Evolutionary conservation across 2,797 vertebrate species (phyloP).

Genomic region (Thunnus albacares): DNA sequence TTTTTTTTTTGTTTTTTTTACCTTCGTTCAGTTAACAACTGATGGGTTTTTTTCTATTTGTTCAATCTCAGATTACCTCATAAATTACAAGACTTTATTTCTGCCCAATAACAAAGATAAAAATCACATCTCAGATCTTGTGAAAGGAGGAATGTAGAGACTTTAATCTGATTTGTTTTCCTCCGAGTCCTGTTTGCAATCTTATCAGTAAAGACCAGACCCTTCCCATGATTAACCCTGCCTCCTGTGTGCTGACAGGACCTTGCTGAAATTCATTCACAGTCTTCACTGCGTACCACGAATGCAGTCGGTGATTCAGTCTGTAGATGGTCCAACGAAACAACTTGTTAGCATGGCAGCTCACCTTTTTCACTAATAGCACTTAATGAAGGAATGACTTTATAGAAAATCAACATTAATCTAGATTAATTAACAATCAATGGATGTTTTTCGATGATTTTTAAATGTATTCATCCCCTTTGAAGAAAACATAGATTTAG

Average conservation of each 20-base stretch:
- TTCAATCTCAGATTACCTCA: slow-evolving; percentile 21
- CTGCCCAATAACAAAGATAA: slow-evolving; percentile 31
- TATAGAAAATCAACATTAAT: slow-evolving; percentile 13
- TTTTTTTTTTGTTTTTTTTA: not conserved
- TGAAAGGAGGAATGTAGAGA: slow-evolving; percentile 42
- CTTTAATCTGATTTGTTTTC: slow-evolving; percentile 51
- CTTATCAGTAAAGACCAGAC: slow-evolving; percentile 75
- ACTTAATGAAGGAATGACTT: slow-evolving; percentile 17
- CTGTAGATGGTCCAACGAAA: slow-evolving; percentile 2
- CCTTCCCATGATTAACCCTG: slow-evolving; percentile 54
- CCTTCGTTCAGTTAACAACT: not conserved
- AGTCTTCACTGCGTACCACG: slow-evolving; percentile 10
- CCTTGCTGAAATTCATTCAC: slow-evolving; percentile 47
- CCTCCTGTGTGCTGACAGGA: slow-evolving; percentile 48
- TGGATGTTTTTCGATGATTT: not conserved
- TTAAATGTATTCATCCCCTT: not conserved
- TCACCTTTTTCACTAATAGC: slow-evolving; percentile 14
- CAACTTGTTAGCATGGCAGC: slow-evolving; percentile 18
- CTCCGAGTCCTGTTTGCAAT: slow-evolving; percentile 39
- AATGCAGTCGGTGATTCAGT: slow-evolving; percentile 29
- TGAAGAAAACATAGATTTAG: not conserved
- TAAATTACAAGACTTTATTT: slow-evolving; percentile 33
- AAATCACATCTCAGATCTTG: slow-evolving; percentile 42
- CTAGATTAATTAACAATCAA: not conserved
- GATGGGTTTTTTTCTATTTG: slow-evolving; percentile 3